Evolutionary conservation across 2,888 invertebrate genomes (phyloP), one percentile per base, ranked within the genome.

Genomic region (Ganaspis brasiliensis): DNA sequence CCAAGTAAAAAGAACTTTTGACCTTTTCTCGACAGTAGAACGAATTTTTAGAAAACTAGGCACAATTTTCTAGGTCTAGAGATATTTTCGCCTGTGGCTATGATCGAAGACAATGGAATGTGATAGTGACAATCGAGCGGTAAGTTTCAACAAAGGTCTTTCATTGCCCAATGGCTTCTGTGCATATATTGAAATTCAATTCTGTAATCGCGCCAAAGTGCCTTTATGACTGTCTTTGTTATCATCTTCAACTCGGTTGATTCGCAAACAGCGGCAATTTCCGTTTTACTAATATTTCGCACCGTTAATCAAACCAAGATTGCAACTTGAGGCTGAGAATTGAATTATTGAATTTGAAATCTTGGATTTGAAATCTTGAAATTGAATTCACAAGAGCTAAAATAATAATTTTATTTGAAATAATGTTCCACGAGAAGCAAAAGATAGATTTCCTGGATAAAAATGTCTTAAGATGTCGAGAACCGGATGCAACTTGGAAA

Each of bases 151-250:
- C 72, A 76, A 83, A 85, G 84, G 82, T 80, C 85, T 85, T 83
- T 85, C 83, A 81, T 87, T 85, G 84, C 81, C 78, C 81, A 82
- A 82, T 79, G 79, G 82, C 78, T 81, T 77, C 80, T 80, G 40
- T 2, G 75, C 81, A n/a, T n/a, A 82, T 81, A 86, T 86, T 86
- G 85, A 87, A 87, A 87, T 85, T 83, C 85, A 86, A 87, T 86
- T 82, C 81, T 80, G 79, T 80, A 79, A 79, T 75, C 73, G 78
- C 75, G 73, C 70, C 67, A 26, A 75, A 75, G 74, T 72, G 77
- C 74, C 74, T 79, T 83, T 81, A 85, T 83, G 77, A 79, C 67
- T 83, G 82, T 82, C 84, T 84, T 83, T 78, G 72, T 81, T 80
- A 78, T 81, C 77, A 73, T 82, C 80, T 83, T 83, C 80, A 80